Conservation (phyloP, 1,140 invertebrate species). For the Scylla paramamosain region DNA sequence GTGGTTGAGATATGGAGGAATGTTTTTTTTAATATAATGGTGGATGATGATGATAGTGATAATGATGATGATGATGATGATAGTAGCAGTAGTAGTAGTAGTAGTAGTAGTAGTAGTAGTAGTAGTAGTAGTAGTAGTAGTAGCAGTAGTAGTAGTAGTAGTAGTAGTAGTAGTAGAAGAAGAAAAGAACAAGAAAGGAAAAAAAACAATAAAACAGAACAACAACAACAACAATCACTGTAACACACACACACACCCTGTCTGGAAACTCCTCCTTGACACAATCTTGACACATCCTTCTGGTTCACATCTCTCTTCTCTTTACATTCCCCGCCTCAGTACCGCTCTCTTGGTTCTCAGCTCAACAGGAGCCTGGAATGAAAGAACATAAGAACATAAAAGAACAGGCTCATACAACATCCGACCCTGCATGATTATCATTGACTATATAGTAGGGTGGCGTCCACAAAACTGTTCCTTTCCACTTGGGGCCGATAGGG, state of each 20-base stretch:
- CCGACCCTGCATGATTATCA: background rate
- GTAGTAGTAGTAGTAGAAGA: background rate
- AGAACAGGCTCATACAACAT: background rate
- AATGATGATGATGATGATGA: background rate
- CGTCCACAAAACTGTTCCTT: background rate
- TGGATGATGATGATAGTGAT: background rate
- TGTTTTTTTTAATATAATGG: background rate
- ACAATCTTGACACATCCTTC: constrained; percentile 63
- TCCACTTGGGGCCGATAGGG: too few relatives aligned
- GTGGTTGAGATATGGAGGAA: background rate
- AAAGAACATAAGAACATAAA: background rate
- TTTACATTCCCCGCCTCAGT: background rate
- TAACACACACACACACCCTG: constrained; percentile 27
- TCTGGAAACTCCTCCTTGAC: constrained; percentile 67
- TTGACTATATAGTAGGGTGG: background rate
- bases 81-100: background rate
- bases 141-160: too few relatives aligned
- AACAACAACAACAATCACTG: background rate
- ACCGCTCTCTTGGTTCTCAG: too few relatives aligned
- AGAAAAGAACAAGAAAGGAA: background rate
- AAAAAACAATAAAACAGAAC: background rate
- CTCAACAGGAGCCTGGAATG: background rate
- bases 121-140: background rate
- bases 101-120: background rate
- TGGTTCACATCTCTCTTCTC: background rate